These are phyloP conservation scores for Strix aluco DNA, from an alignment of 2,113 vertebrate species.

Conservation along the genomic window DNA sequence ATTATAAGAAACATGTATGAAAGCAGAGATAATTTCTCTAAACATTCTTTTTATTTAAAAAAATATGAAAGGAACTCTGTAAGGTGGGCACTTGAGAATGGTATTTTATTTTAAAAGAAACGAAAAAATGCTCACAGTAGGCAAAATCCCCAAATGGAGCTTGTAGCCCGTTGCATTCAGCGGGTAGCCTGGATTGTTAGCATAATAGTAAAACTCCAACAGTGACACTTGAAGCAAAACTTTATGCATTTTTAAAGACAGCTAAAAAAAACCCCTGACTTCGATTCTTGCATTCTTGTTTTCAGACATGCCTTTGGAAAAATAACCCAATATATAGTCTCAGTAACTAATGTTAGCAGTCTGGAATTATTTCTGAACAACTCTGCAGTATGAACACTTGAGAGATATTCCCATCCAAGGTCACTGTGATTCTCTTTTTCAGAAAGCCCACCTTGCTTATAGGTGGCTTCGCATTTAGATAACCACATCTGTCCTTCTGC, in stretches of 20 bases:
- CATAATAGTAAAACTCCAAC: conserved; percentile 62
- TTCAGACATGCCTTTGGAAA: conserved; percentile 12
- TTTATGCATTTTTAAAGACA: conserved; percentile 66
- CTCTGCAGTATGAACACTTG: neutral
- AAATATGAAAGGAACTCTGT: neutral
- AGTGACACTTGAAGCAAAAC: conserved; percentile 65
- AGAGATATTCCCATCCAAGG: neutral
- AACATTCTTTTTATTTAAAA: conserved; percentile 16
- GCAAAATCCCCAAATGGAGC: conserved; percentile 52
- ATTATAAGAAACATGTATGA: neutral
- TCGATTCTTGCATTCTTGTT: neutral
- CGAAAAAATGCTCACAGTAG: conserved; percentile 54
- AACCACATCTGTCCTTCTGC: neutral
- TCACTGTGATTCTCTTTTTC: neutral
- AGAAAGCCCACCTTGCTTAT: neutral
- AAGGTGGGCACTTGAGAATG: neutral
- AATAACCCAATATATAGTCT: neutral
- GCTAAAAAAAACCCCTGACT: neutral
- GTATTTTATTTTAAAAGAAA: conserved; percentile 53
- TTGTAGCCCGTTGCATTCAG: conserved; percentile 40
- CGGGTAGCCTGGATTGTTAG: conserved; percentile 44
- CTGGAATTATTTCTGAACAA: neutral
- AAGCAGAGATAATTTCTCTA: conserved; percentile 26
- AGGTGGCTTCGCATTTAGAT: neutral
- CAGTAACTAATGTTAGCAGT: neutral